Evolutionary conservation across 2,113 vertebrate species (phyloP).

Genomic region (Forbesichthys agassizii): DNA sequence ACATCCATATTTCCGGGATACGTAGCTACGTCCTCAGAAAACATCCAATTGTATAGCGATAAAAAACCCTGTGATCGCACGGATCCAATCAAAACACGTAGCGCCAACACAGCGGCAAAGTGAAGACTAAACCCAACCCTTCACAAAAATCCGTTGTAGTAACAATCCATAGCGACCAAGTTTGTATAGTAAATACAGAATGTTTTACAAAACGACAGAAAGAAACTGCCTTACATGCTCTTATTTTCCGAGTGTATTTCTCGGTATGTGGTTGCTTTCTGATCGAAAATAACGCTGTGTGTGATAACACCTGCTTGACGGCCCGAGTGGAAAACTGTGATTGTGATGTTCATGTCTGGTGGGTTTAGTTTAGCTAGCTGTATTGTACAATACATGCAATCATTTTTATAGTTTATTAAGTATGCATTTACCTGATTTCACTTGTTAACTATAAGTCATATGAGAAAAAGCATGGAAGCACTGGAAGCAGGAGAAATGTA

Average conservation of each 20-base stretch:
- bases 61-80: rapidly evolving
- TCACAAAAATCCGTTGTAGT: conserved; percentile 45
- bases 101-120: conserved; percentile 25
- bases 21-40: conserved; percentile 6
- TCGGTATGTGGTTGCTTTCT: no score
- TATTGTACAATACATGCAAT: not conserved
- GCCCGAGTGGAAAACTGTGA: not conserved
- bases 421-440: not conserved
- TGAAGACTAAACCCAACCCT: not conserved
- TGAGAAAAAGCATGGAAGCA: conserved; percentile 3
- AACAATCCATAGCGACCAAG: conserved; percentile 43
- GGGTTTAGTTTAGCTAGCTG: not conserved
- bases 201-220: not conserved
- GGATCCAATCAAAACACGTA: conserved; percentile 56
- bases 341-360: not conserved
- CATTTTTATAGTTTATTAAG: not conserved
- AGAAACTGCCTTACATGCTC: not conserved
- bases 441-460: not conserved
- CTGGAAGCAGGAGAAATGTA: not conserved
- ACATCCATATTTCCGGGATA: conserved; percentile 67
- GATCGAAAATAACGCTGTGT: not conserved
- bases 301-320: not conserved
- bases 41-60: conserved; percentile 45
- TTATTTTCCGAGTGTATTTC: no score
- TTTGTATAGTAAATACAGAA: conserved; percentile 3